Evolutionary conservation across 2,797 vertebrate species (phyloP).

Genomic region (Cuniculus paca): DNA sequence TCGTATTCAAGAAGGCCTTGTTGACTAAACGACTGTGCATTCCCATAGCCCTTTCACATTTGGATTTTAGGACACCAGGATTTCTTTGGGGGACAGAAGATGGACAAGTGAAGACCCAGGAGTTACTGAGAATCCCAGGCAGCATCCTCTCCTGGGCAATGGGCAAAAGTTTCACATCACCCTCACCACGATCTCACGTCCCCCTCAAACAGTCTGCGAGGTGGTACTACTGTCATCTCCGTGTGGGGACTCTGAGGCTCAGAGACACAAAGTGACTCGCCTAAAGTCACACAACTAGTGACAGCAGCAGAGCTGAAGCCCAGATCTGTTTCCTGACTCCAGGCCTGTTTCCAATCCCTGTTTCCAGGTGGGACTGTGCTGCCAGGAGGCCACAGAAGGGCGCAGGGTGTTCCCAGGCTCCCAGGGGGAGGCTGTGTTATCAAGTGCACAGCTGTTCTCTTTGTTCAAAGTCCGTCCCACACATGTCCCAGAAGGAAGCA

Average conservation of each 20-base stretch:
- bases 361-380: background rate
- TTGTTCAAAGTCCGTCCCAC: background rate
- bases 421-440: background rate
- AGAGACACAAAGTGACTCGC: background rate
- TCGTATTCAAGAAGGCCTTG: background rate
- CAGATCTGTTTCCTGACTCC: background rate
- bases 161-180: background rate
- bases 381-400: background rate
- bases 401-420: background rate
- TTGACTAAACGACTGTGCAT: background rate
- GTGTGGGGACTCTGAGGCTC: background rate
- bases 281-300: background rate
- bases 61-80: background rate
- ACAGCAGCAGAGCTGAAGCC: background rate
- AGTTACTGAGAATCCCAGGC: background rate
- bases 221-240: background rate
- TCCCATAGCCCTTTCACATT: background rate
- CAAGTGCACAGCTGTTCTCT: background rate
- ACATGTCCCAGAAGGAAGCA: background rate
- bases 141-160: background rate
- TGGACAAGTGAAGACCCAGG: background rate
- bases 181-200: background rate
- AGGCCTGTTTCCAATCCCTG: rapidly evolving
- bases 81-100: background rate
- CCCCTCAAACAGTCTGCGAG: background rate